These are phyloP conservation scores for Apeira syringaria DNA, from an alignment of 2,888 invertebrate genomes.

Conservation along the genomic window DNA sequence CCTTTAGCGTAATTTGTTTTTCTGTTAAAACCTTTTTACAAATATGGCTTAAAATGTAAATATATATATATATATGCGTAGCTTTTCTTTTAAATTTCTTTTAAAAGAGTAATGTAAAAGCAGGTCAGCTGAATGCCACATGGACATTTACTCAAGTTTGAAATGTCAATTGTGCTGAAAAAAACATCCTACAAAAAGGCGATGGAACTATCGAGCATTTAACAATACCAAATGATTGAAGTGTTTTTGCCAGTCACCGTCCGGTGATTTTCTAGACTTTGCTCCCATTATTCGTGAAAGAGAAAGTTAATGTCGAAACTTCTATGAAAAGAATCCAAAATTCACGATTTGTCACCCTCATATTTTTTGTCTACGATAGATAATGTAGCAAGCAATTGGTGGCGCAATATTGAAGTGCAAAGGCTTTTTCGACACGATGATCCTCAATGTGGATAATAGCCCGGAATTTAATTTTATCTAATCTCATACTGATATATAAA, in stretches of 20 bases:
- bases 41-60: too few relatives aligned
- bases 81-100: too few relatives aligned
- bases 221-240: slow-evolving; percentile 52
- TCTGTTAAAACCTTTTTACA: too few relatives aligned
- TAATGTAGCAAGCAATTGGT: too few relatives aligned
- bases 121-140: slow-evolving; percentile 29
- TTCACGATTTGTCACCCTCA: slow-evolving; percentile 9
- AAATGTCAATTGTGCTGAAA: slow-evolving; percentile 12
- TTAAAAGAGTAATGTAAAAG: slow-evolving; percentile 9
- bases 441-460: too few relatives aligned
- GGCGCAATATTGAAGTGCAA: too few relatives aligned
- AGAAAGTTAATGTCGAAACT: slow-evolving; percentile 47
- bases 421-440: too few relatives aligned
- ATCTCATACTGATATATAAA: too few relatives aligned
- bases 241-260: slow-evolving; percentile 47
- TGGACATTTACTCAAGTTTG: slow-evolving; percentile 29
- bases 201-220: slow-evolving; percentile 27
- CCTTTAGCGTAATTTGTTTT: too few relatives aligned
- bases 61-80: too few relatives aligned
- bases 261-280: slow-evolving; percentile 49
- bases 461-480: too few relatives aligned
- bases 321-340: slow-evolving; percentile 21
- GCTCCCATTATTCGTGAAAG: slow-evolving; percentile 44
- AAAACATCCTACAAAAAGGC: slow-evolving; percentile 4
- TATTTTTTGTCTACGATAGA: too few relatives aligned